These are phyloP conservation scores for Diorhabda sublineata DNA, from an alignment of 1,140 invertebrate species.

Conservation along the genomic window DNA sequence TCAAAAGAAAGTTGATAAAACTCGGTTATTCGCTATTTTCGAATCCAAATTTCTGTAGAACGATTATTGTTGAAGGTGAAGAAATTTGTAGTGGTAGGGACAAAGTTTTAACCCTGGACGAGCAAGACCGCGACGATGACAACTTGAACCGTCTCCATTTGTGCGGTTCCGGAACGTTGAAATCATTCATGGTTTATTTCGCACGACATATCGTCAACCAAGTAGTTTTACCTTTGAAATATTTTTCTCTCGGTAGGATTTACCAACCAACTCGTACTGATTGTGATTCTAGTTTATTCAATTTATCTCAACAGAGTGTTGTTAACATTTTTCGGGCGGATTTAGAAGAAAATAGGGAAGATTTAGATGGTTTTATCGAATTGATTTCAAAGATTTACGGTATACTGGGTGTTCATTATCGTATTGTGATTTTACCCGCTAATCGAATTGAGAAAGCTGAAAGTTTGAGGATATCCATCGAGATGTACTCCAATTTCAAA, in stretches of 20 bases:
- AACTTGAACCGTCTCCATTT: slow-evolving; percentile 57
- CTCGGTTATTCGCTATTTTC: slow-evolving; percentile 54
- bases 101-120: slow-evolving; percentile 54
- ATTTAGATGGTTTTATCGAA: slow-evolving; percentile 48
- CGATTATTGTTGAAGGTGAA: slow-evolving; percentile 64
- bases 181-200: slow-evolving; percentile 61
- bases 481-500: slow-evolving; percentile 61
- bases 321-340: slow-evolving; percentile 55
- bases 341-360: slow-evolving; percentile 49
- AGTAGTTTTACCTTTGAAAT: slow-evolving; percentile 57
- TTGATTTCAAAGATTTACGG: slow-evolving; percentile 58
- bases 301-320: slow-evolving; percentile 58
- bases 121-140: slow-evolving; percentile 49
- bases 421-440: slow-evolving; percentile 54
- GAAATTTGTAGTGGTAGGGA: slow-evolving; percentile 53
- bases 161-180: slow-evolving; percentile 59
- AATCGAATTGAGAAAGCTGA: slow-evolving; percentile 56
- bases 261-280: slow-evolving; percentile 52
- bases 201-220: slow-evolving; percentile 55
- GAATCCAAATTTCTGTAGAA: slow-evolving; percentile 64
- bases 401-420: slow-evolving; percentile 58
- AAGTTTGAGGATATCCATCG: slow-evolving; percentile 57
- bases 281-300: slow-evolving; percentile 52
- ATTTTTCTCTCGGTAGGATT: slow-evolving; percentile 58
- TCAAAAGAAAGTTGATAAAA: slow-evolving; percentile 49